phyloP scores from a whole-genome alignment of 1,140 invertebrate species.

The Aricia agestis region DNA sequence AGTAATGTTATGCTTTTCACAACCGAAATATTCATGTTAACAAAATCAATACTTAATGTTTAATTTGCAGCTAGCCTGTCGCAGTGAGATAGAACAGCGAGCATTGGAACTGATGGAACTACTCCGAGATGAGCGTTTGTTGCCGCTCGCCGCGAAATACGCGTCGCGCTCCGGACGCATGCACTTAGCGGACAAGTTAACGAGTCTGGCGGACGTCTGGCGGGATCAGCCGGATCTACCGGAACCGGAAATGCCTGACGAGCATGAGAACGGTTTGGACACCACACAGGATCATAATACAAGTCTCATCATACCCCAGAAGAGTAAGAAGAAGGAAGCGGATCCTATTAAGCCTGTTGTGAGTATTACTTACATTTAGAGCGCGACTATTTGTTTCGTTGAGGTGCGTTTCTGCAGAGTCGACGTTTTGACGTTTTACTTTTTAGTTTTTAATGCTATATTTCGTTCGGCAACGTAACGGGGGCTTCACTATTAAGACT shows the following conservation, averaged over 20 bases:
- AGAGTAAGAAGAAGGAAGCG: slow-evolving; percentile 53
- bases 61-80: slow-evolving; percentile 84
- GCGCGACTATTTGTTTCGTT: no score
- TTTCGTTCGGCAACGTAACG: no score
- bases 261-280: slow-evolving; percentile 53
- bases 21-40: no score
- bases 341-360: slow-evolving; percentile 67
- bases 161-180: slow-evolving; percentile 85
- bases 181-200: slow-evolving; percentile 86
- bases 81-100: slow-evolving; percentile 88
- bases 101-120: slow-evolving; percentile 92
- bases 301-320: slow-evolving; percentile 67
- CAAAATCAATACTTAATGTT: no score
- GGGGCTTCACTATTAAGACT: no score
- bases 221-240: slow-evolving; percentile 53
- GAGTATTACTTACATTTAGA: slow-evolving; percentile 28
- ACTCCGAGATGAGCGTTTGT: slow-evolving; percentile 84
- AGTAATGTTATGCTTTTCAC: no score
- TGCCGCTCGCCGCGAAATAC: slow-evolving; percentile 92
- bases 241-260: slow-evolving; percentile 58
- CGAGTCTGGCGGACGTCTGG: slow-evolving; percentile 53
- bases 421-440: no score
- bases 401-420: no score
- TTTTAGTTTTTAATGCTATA: no score
- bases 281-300: slow-evolving; percentile 52